Evolutionary conservation across 2,113 vertebrate species (phyloP), one percentile per base, ranked within the genome.

Genomic region (Thunnus maccoyii): DNA sequence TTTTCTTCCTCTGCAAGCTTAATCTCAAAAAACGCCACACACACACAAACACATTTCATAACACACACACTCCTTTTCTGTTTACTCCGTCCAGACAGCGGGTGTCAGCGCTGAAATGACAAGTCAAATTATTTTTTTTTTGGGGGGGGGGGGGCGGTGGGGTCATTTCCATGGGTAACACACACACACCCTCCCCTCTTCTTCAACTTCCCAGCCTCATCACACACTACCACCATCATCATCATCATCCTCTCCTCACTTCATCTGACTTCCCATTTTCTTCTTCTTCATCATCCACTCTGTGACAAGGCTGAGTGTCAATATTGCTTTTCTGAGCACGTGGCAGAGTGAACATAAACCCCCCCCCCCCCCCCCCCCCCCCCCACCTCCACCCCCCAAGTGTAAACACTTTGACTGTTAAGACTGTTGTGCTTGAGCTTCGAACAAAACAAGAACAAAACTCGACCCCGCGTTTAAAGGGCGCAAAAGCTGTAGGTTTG

Each of bases 391-490:
- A 32, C 36, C 36, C 36, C 36, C 36, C 36, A 20, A 83, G 78
- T 84, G 88, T 52, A 63, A 87, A 80, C 73, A 67, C 72, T 69
- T 74, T 85, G 91, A 94, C 90, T 90, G 82, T 76, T 89, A 75
- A 76, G 86, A 89, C 91, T 86, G 86, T 90, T 90, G 69, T 75
- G 79, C 78, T 88, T 72, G 88, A 93, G 92, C 91, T 84, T 84
- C 20, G 89, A 93, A 92, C 89, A 93, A 93, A 12, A 5, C 25
- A 3, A 62, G 22, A 15, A 12, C 56, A 2, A 12, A 17, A 4
- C 48, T 36, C 8, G 2, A 54, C n/a, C 5, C 20, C 0, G 1
- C 9, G 15, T 30, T 41, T 1, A 22, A 41, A 47, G 46, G 69
- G 36, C 1, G 12, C 22, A 18, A 22, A 22, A 62, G 76, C 46